Percentiles rank a stretch among this genome's conserved stretches.
Evolutionary conservation across 2,113 vertebrate species (phyloP).

Genomic region (Mohoua ochrocephala): DNA sequence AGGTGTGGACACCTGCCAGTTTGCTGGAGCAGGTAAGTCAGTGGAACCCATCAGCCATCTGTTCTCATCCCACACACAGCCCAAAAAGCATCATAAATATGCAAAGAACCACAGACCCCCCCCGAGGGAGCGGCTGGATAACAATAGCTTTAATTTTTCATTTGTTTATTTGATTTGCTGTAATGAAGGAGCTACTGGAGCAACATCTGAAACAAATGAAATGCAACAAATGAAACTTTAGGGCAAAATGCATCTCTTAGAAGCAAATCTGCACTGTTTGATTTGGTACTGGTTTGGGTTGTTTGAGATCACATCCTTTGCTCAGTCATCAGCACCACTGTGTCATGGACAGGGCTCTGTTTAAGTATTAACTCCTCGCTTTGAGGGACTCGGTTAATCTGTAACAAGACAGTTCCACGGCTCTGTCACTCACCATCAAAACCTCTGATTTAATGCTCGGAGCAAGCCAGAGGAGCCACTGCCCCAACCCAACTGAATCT

Average conservation of each 20-base stretch:
- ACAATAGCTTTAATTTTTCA: conserved; percentile 77
- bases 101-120: not conserved
- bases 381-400: not conserved
- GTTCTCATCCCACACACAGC: conserved; percentile 50
- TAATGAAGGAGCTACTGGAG: conserved; percentile 35
- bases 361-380: not conserved
- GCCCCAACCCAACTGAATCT: not conserved
- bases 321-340: not conserved
- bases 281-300: not conserved
- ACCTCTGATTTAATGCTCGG: not conserved
- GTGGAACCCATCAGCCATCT: conserved; percentile 64
- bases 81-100: conserved; percentile 32
- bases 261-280: not conserved
- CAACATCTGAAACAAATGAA: conserved; percentile 49
- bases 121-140: conserved; percentile 20
- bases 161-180: conserved; percentile 74
- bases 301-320: not conserved
- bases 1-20: conserved; percentile 26
- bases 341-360: not conserved
- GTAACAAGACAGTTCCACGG: not conserved
- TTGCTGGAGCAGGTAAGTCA: conserved; percentile 48
- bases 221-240: not conserved
- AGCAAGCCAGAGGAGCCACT: not conserved
- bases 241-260: not conserved
- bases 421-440: not conserved